Conservation (phyloP, 1,140 invertebrate species). For the Centruroides vittatus region DNA sequence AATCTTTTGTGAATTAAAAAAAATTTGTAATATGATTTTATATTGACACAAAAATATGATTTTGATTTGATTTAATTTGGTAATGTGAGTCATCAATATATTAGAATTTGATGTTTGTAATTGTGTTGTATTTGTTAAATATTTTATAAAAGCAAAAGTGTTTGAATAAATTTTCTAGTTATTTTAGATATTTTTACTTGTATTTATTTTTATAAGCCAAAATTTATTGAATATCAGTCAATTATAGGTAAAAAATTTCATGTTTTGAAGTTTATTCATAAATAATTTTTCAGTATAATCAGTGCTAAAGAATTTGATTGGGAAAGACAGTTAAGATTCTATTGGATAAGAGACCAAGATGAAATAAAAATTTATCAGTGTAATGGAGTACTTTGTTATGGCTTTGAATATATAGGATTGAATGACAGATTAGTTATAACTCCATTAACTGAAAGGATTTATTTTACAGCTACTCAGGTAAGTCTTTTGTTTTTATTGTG, state of each 20-base stretch:
- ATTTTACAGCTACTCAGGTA: conserved; percentile 67
- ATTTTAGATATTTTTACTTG: conserved; percentile 4
- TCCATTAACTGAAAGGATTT: conserved; percentile 78
- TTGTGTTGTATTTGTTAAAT: too few relatives aligned
- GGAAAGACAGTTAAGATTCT: conserved; percentile 82
- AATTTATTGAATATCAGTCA: not conserved
- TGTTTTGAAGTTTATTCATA: not conserved
- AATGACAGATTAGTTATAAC: conserved; percentile 81
- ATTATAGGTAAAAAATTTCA: conserved; percentile 1
- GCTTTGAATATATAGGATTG: conserved; percentile 87
- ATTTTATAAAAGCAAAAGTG: too few relatives aligned
- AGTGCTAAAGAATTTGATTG: conserved; percentile 73
- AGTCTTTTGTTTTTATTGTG: not conserved
- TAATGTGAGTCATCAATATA: too few relatives aligned
- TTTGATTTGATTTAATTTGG: too few relatives aligned
- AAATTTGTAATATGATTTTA: too few relatives aligned
- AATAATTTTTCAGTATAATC: conserved; percentile 44
- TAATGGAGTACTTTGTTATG: conserved; percentile 71
- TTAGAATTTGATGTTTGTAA: too few relatives aligned
- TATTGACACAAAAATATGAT: too few relatives aligned
- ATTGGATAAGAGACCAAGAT: conserved; percentile 69
- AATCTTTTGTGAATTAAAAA: too few relatives aligned
- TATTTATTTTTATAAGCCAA: not conserved
- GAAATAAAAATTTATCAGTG: conserved; percentile 70
- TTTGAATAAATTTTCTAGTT: too few relatives aligned